Conservation (phyloP, 2,888 invertebrate genomes). For the Plagodis dolabraria region DNA sequence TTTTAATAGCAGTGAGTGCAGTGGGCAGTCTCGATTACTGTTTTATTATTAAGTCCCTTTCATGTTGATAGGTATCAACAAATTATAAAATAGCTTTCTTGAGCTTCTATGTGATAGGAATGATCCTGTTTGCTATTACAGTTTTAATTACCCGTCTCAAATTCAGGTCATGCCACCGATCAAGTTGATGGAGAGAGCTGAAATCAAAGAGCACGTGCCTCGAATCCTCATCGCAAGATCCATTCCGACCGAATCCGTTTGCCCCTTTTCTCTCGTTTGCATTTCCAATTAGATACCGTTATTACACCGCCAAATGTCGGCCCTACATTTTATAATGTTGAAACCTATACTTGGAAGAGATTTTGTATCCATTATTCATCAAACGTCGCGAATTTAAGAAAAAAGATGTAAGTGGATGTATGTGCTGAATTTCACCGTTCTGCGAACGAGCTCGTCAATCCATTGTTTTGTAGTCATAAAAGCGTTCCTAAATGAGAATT, state of each 20-base stretch:
- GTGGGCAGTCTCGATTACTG: too few species aligned
- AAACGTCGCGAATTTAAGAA: constrained; percentile 20
- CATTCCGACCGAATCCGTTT: constrained; percentile 47
- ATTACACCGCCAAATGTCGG: constrained; percentile 31
- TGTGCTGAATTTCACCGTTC: constrained; percentile 11
- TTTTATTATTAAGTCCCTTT: too few species aligned
- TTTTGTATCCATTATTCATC: constrained; percentile 48
- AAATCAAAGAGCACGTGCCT: constrained; percentile 70
- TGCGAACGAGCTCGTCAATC: constrained; percentile 4
- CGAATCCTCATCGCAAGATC: constrained; percentile 48
- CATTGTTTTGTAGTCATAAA: constrained; percentile 5
- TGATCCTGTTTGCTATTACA: constrained; percentile 22
- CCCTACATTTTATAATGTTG: constrained; percentile 28
- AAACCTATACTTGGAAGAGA: constrained; percentile 39
- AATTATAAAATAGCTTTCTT: not conserved
- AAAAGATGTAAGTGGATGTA: constrained; percentile 32
- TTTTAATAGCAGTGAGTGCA: too few species aligned
- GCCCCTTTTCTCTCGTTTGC: constrained; percentile 55
- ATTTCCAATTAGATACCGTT: constrained; percentile 52
- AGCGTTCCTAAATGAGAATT: constrained; percentile 36
- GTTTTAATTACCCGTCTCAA: constrained; percentile 45
- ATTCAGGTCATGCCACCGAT: constrained; percentile 55
- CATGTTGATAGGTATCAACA: too few species aligned
- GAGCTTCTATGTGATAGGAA: too few species aligned
- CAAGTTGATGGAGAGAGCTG: constrained; percentile 60